phyloP scores from a whole-genome alignment of 2,113 vertebrate genomes.

The Centropus bengalensis region DNA sequence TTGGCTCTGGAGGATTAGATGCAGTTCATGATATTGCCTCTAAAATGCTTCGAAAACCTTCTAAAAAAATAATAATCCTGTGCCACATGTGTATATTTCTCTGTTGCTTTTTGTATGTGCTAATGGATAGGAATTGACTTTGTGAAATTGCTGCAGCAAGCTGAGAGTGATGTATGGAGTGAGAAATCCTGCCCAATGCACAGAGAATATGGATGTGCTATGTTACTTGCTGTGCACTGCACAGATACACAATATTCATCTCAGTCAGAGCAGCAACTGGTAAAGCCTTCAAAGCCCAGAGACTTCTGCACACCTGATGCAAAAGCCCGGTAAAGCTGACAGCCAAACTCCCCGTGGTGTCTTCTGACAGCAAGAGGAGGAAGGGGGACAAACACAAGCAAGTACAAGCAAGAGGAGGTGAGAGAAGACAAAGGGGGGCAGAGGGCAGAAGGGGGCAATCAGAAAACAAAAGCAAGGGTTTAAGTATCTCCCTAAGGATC shows the following conservation, averaged over 20 bases:
- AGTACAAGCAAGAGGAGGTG: neutral
- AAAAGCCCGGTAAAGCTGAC: neutral
- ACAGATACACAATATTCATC: slow-evolving; percentile 3
- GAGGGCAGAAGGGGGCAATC: neutral
- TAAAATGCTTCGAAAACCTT: neutral
- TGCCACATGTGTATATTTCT: neutral
- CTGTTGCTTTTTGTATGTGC: neutral
- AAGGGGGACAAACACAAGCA: neutral
- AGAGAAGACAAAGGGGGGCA: neutral
- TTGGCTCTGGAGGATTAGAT: neutral
- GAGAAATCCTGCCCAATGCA: slow-evolving; percentile 18
- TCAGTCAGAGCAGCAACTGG: neutral
- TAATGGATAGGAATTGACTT: neutral
- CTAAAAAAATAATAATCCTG: neutral
- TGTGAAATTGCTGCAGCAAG: slow-evolving; percentile 36
- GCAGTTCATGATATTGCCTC: neutral
- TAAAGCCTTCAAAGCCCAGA: neutral
- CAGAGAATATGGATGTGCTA: slow-evolving; percentile 18
- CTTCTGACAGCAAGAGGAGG: neutral
- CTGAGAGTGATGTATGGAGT: slow-evolving; percentile 13
- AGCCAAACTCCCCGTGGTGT: neutral
- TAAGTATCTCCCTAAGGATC: neutral
- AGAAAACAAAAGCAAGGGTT: neutral
- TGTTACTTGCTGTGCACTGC: neutral
- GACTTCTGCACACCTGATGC: neutral